phyloP scores from a whole-genome alignment of 2,113 vertebrate genomes.

The Phodopus roborovskii region DNA sequence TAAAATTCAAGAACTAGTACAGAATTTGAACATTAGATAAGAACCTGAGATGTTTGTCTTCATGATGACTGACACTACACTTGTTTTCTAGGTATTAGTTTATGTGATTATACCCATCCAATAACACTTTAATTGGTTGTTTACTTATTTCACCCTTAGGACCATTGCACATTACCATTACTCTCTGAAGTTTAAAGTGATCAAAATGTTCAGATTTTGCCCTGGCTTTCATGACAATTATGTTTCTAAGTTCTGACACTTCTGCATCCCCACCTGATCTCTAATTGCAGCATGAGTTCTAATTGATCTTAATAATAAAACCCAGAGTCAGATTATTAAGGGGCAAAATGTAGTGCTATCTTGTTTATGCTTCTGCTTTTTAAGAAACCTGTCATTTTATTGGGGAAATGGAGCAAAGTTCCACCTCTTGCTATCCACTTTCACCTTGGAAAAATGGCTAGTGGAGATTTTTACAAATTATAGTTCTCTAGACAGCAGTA shows the following conservation, averaged over 20 bases:
- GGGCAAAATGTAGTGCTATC: too few relatives aligned
- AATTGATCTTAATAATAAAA: too few relatives aligned
- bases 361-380: not conserved
- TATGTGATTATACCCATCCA: not conserved
- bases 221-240: not conserved
- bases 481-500: not conserved
- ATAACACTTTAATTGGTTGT: not conserved
- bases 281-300: too few relatives aligned
- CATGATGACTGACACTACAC: not conserved
- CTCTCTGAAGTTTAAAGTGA: not conserved
- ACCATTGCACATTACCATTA: not conserved
- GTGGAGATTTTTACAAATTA: not conserved
- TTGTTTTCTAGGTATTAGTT: not conserved
- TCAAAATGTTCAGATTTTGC: not conserved
- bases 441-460: not conserved
- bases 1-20: not conserved
- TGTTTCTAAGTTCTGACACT: not conserved
- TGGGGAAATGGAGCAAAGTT: not conserved
- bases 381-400: not conserved
- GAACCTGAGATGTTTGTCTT: not conserved
- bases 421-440: not conserved
- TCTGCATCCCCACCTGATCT: not conserved
- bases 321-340: too few relatives aligned
- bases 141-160: not conserved
- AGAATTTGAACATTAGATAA: not conserved